Percentiles rank a stretch among this genome's conserved stretches.
Conservation (phyloP, 2,797 vertebrate genomes). For the Harpagifer antarcticus region DNA sequence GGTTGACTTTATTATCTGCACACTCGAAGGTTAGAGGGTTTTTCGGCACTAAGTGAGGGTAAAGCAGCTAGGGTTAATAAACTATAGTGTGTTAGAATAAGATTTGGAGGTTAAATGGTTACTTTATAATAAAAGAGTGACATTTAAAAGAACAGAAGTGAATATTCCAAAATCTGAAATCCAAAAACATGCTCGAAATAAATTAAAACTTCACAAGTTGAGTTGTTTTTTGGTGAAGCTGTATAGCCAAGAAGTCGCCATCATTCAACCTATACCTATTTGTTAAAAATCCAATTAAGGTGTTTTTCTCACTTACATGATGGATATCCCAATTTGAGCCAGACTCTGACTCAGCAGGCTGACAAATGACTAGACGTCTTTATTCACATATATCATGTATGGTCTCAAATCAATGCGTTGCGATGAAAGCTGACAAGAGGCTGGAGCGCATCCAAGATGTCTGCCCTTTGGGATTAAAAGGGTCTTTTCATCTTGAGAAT, state of each 20-base stretch:
- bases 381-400: slow-evolving; percentile 60
- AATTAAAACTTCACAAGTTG: slow-evolving; percentile 32
- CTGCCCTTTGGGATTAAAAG: slow-evolving; percentile 38
- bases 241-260: slow-evolving; percentile 17
- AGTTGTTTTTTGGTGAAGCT: slow-evolving; percentile 22
- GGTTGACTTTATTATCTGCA: slow-evolving; percentile 42
- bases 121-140: background rate
- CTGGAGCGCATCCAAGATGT: slow-evolving; percentile 50
- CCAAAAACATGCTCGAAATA: slow-evolving; percentile 15
- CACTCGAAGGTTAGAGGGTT: slow-evolving; percentile 47
- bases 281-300: slow-evolving; percentile 69
- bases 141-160: background rate
- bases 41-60: slow-evolving; percentile 54
- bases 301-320: slow-evolving; percentile 57
- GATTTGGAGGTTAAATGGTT: slow-evolving; percentile 33
- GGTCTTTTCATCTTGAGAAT: slow-evolving; percentile 13
- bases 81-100: slow-evolving; percentile 25
- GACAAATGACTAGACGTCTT: slow-evolving; percentile 57
- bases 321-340: slow-evolving; percentile 60
- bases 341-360: slow-evolving; percentile 71
- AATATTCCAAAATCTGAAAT: slow-evolving; percentile 30
- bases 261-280: slow-evolving; percentile 51
- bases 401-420: slow-evolving; percentile 47
- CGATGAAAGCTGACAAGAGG: slow-evolving; percentile 60
- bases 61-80: slow-evolving; percentile 44